Conservation (phyloP, 2,888 invertebrate species). For the Sialis lutaria region DNA sequence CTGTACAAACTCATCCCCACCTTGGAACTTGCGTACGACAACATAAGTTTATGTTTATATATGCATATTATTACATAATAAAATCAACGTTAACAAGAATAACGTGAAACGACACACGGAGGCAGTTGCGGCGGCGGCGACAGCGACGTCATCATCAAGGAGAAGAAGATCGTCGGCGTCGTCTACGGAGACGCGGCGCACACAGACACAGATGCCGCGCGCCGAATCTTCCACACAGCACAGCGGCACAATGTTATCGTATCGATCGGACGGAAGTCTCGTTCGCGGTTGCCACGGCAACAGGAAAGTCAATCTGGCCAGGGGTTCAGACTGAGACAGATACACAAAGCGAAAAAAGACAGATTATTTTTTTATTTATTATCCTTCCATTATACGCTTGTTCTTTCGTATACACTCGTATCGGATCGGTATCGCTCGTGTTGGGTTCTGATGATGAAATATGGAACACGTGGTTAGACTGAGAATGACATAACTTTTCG, state of each 20-base stretch:
- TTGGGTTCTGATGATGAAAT: constrained; percentile 45
- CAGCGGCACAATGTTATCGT: constrained; percentile 13
- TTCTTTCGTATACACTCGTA: not conserved
- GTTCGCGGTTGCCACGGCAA: constrained; percentile 34
- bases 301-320: constrained; percentile 37
- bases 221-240: not conserved
- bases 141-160: too few species aligned
- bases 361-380: constrained; percentile 28
- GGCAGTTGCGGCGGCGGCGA: too few species aligned
- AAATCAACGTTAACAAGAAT: too few species aligned
- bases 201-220: constrained; percentile 13
- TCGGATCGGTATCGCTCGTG: not conserved
- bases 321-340: constrained; percentile 14
- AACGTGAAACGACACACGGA: too few species aligned
- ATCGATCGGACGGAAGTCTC: constrained; percentile 31
- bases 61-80: too few species aligned
- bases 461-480: constrained; percentile 58
- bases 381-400: constrained; percentile 23
- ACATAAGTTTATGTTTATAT: too few species aligned
- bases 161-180: too few species aligned
- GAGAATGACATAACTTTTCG: constrained; percentile 49
- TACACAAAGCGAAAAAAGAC: constrained; percentile 20
- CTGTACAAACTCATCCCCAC: too few species aligned
- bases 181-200: constrained; percentile 14
- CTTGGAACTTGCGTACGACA: too few species aligned